phyloP scores from a whole-genome alignment of 2,888 invertebrate species.

The Antheraea assamensis region DNA sequence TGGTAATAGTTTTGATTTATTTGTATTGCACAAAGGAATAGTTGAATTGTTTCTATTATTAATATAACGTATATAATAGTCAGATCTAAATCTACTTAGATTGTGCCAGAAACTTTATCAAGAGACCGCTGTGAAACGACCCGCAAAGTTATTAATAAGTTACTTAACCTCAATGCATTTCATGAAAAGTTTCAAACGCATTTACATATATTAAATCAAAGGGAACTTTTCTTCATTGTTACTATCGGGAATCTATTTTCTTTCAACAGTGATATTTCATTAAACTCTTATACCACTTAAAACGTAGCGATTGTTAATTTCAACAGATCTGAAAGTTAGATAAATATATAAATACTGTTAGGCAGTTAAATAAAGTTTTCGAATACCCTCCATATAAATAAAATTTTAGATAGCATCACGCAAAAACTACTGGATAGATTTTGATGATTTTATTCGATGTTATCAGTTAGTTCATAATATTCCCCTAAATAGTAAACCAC shows the following conservation, averaged over 20 bases:
- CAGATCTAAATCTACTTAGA: constrained; percentile 10
- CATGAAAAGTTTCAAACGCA: constrained; percentile 7
- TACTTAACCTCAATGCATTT: constrained; percentile 6
- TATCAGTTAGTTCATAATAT: too few relatives aligned
- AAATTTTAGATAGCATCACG: too few relatives aligned
- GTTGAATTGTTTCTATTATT: constrained; percentile 65
- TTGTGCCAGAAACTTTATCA: constrained; percentile 9
- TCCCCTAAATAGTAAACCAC: neutral
- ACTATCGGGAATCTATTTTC: neutral
- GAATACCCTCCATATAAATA: too few relatives aligned
- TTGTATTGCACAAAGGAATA: constrained; percentile 57
- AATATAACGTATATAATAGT: constrained; percentile 37
- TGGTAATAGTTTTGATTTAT: constrained; percentile 80
- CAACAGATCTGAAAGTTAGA: neutral
- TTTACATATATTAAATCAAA: constrained; percentile 1
- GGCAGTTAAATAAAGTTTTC: neutral
- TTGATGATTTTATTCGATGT: too few relatives aligned
- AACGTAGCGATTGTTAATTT: neutral
- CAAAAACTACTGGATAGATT: too few relatives aligned
- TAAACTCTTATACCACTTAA: too few relatives aligned
- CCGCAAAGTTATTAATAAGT: constrained; percentile 9
- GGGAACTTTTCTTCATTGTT: neutral
- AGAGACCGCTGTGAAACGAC: constrained; percentile 1
- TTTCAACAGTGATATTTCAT: neutral
- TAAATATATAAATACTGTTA: neutral